Evolutionary conservation across 2,797 vertebrate genomes (phyloP), one percentile per base, ranked within the genome.

Genomic region (Pipistrellus kuhlii): DNA sequence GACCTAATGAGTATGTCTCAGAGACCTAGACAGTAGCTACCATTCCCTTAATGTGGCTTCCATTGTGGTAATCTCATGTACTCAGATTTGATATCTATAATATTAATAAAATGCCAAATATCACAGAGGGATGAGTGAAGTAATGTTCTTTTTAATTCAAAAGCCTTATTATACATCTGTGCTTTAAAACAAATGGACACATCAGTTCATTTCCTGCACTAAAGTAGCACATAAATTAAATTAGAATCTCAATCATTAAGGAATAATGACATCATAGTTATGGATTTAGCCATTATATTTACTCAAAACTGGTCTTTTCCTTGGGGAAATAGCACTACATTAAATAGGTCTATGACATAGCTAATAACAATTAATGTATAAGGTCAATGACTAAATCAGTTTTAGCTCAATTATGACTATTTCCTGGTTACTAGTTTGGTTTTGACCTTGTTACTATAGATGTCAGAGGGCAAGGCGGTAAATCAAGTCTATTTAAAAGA

Each of bases 261-360:
- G 44, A 94, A 64, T 95, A 97, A 96, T 91, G 95, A 97, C 73
- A 96, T 96, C 83, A 96, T 80, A 96, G 23, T 83, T 97, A 96
- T 91, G 68, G 76, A 93, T 97, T 96, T 69, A 92, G 32, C 35
- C 91, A 77, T 81, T 96, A 55, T 75, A 91, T 76, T 95, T 91
- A 96, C 59, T 95, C 73, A 91, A 97, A 80, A 93, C 51, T 96
- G 35, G 6, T 94, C 38, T 84, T 95, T 95, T 95, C 64, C 91
- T 80, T 94, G 78, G 83, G 85, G 66, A 96, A 96, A 88, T 78
- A 94, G 30, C 30, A 90, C 91, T 93, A 95, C 30, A 76, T 73
- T 77, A 93, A 95, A 80, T 59, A 92, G 95, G 90, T 94, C 3
- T 53, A 94, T 66, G 2, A 81, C 48, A 94, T 3, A 85, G 69